phyloP scores from a whole-genome alignment of 2,113 vertebrate species.

The Garra rufa region DNA sequence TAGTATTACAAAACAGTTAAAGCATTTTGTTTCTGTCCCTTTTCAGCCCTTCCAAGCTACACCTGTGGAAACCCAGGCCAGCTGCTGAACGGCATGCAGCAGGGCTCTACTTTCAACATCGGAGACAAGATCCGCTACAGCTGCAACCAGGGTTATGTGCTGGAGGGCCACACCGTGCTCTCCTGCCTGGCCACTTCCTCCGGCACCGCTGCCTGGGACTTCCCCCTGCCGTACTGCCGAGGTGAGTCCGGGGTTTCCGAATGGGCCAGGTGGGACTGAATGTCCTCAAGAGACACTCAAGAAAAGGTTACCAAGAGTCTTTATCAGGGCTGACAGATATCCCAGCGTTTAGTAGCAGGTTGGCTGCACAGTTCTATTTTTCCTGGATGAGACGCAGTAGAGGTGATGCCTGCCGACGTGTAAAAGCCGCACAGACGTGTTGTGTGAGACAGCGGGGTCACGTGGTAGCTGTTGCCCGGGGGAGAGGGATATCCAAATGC shows the following conservation, averaged over 20 bases:
- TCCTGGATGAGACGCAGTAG: slow-evolving; percentile 62
- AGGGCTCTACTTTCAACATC: slow-evolving; percentile 91
- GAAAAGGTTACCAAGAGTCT: slow-evolving; percentile 61
- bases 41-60: slow-evolving; percentile 90
- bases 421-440: slow-evolving; percentile 18
- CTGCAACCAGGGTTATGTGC: slow-evolving; percentile 89
- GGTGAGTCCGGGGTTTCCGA: slow-evolving; percentile 73
- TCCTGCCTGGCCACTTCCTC: slow-evolving; percentile 87
- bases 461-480: slow-evolving; percentile 42
- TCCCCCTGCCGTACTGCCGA: slow-evolving; percentile 96
- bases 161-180: slow-evolving; percentile 94
- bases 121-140: slow-evolving; percentile 97
- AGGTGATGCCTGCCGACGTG: slow-evolving; percentile 71
- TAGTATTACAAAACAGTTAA: neutral
- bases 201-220: slow-evolving; percentile 92
- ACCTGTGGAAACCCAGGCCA: slow-evolving; percentile 94
- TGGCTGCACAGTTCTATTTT: slow-evolving; percentile 67
- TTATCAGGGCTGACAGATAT: slow-evolving; percentile 72
- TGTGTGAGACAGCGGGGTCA: slow-evolving; percentile 56
- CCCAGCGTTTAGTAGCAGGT: slow-evolving; percentile 66
- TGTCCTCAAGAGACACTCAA: neutral
- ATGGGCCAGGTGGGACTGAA: neutral
- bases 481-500: neutral
- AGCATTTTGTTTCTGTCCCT: slow-evolving; percentile 4
- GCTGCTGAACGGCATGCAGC: slow-evolving; percentile 91